Conservation (phyloP, 2,888 invertebrate species). For the Orthosia cruda region DNA sequence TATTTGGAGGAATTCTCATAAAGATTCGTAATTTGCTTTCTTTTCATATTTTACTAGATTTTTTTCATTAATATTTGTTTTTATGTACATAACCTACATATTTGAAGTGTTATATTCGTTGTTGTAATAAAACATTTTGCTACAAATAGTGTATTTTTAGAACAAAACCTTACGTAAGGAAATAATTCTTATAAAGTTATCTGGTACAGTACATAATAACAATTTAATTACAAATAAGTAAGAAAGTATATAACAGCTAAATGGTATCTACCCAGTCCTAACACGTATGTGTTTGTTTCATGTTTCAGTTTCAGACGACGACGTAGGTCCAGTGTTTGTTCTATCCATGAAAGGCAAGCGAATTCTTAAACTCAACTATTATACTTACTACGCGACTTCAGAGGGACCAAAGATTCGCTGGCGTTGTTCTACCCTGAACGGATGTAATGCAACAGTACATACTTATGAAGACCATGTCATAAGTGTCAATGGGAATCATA, state of each 20-base stretch:
- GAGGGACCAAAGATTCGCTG: constrained; percentile 59
- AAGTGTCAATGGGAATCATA: constrained; percentile 40
- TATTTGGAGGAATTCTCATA: too few species aligned
- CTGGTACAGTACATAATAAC: background rate
- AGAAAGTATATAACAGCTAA: background rate
- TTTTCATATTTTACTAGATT: too few species aligned
- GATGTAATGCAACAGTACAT: constrained; percentile 59
- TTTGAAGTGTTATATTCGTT: too few species aligned
- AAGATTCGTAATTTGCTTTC: too few species aligned
- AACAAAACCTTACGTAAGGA: too few species aligned
- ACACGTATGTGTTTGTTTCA: fast-evolving
- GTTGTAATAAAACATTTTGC: too few species aligned
- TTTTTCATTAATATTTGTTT: too few species aligned
- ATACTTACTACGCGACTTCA: constrained; percentile 65
- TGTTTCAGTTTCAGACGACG: constrained; percentile 28
- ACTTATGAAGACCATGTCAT: constrained; percentile 57
- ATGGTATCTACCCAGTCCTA: background rate
- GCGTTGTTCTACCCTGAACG: constrained; percentile 62
- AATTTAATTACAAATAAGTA: background rate
- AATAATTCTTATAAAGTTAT: too few species aligned
- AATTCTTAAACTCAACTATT: constrained; percentile 62
- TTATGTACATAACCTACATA: too few species aligned
- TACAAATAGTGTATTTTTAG: too few species aligned
- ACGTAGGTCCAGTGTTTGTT: constrained; percentile 46
- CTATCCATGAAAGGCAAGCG: constrained; percentile 64